Evolutionary conservation across 2,113 vertebrate genomes (phyloP).

Genomic region (Prionailurus viverrinus): DNA sequence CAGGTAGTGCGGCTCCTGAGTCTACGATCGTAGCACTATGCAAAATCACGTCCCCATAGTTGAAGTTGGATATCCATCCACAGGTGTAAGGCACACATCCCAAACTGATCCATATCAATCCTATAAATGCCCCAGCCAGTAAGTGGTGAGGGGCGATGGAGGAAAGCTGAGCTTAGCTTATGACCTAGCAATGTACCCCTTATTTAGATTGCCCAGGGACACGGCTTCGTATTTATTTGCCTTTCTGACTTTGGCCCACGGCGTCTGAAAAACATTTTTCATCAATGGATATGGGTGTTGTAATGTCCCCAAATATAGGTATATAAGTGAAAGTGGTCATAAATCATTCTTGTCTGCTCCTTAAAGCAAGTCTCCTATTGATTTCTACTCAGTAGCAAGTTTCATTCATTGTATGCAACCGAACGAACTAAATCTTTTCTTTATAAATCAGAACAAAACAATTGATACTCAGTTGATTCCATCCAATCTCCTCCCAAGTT

Average conservation of each 20-base stretch:
- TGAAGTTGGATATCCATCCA: background rate
- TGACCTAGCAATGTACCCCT: background rate
- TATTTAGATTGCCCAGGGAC: background rate
- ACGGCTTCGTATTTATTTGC: background rate
- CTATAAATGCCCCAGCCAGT: background rate
- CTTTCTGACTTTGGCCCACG: background rate
- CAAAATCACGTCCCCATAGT: background rate
- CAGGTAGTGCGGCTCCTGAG: background rate
- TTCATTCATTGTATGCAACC: slow-evolving; percentile 18
- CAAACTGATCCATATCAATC: background rate
- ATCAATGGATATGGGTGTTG: background rate
- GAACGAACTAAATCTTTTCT: slow-evolving; percentile 9
- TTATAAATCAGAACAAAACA: slow-evolving; percentile 30
- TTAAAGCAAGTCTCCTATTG: background rate
- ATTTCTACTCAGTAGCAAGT: background rate
- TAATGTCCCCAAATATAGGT: background rate
- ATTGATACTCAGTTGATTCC: background rate
- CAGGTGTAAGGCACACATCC: background rate
- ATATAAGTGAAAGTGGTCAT: background rate
- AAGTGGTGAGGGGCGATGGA: background rate
- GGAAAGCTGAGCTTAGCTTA: background rate
- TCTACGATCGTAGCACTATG: background rate
- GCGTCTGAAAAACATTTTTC: background rate
- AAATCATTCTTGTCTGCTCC: background rate
- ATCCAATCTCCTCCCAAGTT: background rate